Base-by-base conservation (phyloP, 1,140 invertebrate genomes). In the Cepaea nemoralis region DNA sequence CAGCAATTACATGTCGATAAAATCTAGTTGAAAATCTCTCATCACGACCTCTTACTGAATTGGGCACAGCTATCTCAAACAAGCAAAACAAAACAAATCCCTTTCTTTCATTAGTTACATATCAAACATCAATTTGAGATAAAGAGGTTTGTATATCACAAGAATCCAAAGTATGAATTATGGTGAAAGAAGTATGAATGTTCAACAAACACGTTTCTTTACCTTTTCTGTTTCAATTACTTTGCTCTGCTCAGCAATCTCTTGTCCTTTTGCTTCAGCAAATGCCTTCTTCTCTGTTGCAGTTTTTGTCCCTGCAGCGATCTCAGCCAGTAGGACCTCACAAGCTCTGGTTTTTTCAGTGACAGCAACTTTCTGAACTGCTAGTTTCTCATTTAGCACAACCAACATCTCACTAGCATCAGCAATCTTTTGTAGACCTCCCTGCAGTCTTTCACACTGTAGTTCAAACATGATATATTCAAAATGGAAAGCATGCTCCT, bases 221-320 rank as follows among this genome's bases (percentile, higher is more conserved):
- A 93, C 92, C 89, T 97, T 96, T 88, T 98, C 96, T 31, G 93
- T 93, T 19, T 92, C 92, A 83, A 97, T 97, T 6, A 95, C 93
- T 85, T 94, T 94, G 79, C 94, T 95, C 86, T 97, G 94, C 66
- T 94, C 94, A 82, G 95, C 94, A 69, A 97, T 96, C 90, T 97
- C 95, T 2, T 93, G 93, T 33, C 94, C 95, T 87, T 96, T 96
- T 39, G 94, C 92, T 0, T 94, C 94, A 2, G 95, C 95, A 31
- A 95, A 92, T 48, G 93, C 92, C 88, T 97, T 96, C 88, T 97
- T 97, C 19, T 93, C 92, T 24, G 94, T 93, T 0, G 95, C 95
- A 27, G 93, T 92, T 12, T 93, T 92, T 3, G 95, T 92, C 83
- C 92, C 92, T 69, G 90, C 89, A 5, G 93, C 91, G 82, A 96